Percentiles rank a stretch among this genome's conserved stretches.
These are phyloP conservation scores for Mola mola DNA, from an alignment of 2,113 vertebrate genomes.

Conservation along the genomic window DNA sequence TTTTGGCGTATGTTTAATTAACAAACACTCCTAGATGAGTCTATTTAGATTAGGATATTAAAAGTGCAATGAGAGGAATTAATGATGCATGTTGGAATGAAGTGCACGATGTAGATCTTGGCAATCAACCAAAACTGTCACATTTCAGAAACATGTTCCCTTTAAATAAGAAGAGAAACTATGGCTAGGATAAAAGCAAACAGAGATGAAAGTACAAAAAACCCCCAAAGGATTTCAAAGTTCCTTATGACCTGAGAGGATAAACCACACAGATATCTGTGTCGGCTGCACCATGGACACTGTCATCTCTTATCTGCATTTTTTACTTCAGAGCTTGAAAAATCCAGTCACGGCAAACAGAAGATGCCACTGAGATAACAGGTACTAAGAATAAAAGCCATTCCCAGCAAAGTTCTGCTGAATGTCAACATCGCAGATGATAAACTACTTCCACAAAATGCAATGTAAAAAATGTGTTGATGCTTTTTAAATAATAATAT, in stretches of 20 bases:
- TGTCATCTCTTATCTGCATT: conserved; percentile 51
- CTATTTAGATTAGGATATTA: conserved; percentile 58
- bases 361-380: conserved; percentile 48
- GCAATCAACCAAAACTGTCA: conserved; percentile 41
- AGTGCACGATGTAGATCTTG: conserved; percentile 19
- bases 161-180: too few species aligned
- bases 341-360: conserved; percentile 44
- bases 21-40: conserved; percentile 51
- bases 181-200: neutral
- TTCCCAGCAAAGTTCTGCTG: conserved; percentile 5
- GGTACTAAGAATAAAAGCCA: conserved; percentile 1
- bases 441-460: too few species aligned
- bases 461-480: too few species aligned
- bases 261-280: conserved; percentile 22
- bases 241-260: conserved; percentile 2
- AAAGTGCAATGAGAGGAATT: conserved; percentile 44
- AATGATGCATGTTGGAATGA: conserved; percentile 48
- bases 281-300: conserved; percentile 30
- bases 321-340: conserved; percentile 28
- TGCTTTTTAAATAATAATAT: too few species aligned
- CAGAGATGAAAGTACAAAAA: too few species aligned
- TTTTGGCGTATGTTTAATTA: conserved; percentile 57
- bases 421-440: neutral
- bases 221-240: neutral
- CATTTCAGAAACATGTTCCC: conserved; percentile 3